Evolutionary conservation across 2,797 vertebrate species (phyloP), one percentile per base, ranked within the genome.

Genomic region (Chlorospingus flavigularis): DNA sequence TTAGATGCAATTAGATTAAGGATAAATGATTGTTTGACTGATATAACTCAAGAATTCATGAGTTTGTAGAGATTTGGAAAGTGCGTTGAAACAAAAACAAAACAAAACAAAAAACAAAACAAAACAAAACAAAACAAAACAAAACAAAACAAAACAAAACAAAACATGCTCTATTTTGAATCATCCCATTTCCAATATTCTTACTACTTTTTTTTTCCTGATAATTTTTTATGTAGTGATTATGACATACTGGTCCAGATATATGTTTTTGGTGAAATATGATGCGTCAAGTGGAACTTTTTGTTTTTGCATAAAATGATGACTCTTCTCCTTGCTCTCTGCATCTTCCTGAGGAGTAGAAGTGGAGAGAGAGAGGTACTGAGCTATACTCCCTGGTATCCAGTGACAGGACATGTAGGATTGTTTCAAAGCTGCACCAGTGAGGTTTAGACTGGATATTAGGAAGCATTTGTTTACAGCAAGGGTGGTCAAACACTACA

Each of bases 361-460:
- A 51, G 19, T 16, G 15, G 30, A 39, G 8, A 55, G 17, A 3
- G 17, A 3, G 11, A n/a, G 4, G 4, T 19, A 10, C 50, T 63
- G 74, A 67, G 9, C 7, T 61, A 12, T 43, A 57, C 14, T 79
- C 10, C 12, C 25, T 48, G 21, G 7, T 75, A 25, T 42, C 3
- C 20, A 24, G 33, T 13, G 10, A 13, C 3, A 57, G 28, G 39
- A 57, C 2, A 2, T 1, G 1, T 26, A 26, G 16, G 31, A 75
- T 35, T 43, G 21, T 19, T 43, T 53, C 26, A 55, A 75, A 68
- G 31, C 23, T 55, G 35, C 13, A 23, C 31, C 40, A 40, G 4
- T 9, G 25, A 65, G 13, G 6, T 51, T 60, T 33, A 77, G 31
- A 31, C 12, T 58, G 61, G 30, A 26, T 30, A 33, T 57, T 19